Base-by-base conservation (phyloP, 2,888 invertebrate genomes). In the Helleia helle region DNA sequence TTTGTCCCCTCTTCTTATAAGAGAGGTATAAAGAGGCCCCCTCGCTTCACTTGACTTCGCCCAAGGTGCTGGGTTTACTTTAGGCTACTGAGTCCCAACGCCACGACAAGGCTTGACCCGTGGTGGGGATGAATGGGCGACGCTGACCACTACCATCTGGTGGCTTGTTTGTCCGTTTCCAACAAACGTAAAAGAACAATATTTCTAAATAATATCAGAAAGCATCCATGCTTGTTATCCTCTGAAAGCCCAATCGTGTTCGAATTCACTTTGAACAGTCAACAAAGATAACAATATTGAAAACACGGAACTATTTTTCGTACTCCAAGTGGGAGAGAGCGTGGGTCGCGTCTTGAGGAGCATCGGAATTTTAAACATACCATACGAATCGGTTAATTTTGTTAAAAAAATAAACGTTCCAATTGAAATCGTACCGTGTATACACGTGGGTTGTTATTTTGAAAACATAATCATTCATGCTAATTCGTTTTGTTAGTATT, bases 351-450 rank as follows among this genome's bases (percentile, higher is more conserved):
- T 17, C 18, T 9, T 4, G 11, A 18, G 17, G 18, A 5, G 11
- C 34, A 8, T 34, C 11, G 34, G 34, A 34, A 34, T 34, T 34
- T 34, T 9, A 34, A 34, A 34, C 34, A 34, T 22, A 22, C 11
- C 34, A 34, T 34, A 18, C 8, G 34, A 34, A 22, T 34, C 22
- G 22, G 22, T 34, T 34, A 34, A 34, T 34, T 34, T 34, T 12
- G 34, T 34, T 22, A 34, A 34, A 8, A 22, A 34, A 34, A 34
- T 22, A 34, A 34, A 34, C 34, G 22, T 8, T 18, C 12, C 34
- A 11, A 34, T 34, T 34, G 34, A 31, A 31, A 31, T 9, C 31
- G 18, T 22, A 22, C 22, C 34, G 34, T 22, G 34, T 31, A 17
- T 34, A 8, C 22, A 8, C 4, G 18, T 4, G 18, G 34, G 34